Base-by-base conservation (phyloP, 1,140 invertebrate species). In the Eurosta solidaginis region DNA sequence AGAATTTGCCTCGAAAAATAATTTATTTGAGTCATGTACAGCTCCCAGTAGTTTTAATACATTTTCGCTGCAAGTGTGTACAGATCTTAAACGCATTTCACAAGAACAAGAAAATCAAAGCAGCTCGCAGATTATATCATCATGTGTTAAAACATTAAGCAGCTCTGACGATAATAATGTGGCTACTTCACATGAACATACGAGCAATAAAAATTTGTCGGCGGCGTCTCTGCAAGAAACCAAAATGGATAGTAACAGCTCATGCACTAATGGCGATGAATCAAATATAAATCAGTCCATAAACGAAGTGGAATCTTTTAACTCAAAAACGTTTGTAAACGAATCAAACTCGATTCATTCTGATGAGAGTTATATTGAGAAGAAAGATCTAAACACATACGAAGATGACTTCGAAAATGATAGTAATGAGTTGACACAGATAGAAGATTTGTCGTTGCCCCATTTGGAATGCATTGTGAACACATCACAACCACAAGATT, bases 381-480 rank as follows among this genome's bases (percentile, higher is more conserved):
- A 68, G 36, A 5, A 7, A 4, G 10, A 5, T 42, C 20, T 14
- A 6, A 40, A 77, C n/a, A n/a, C 36, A 40, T 80, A 80, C 42
- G 79, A 79, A 68, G 20, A 47, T 17, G 79, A 80, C 68, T 80
- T 80, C 50, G 68, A 79, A 76, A 22, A 36, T 27, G 59, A n/a
- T n/a, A n/a, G 29, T 22, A 20, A 29, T 33, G 78, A 79, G 3
- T 40, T 75, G 40, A 80, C 77, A 6, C 20, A 44, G 22, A 12
- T 80, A 27, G 77, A 80, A 47, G 79, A 80, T 76, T 36, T 78
- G 20, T 80, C 79, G 29, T 22, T 80, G 44, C 79, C 80, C 4
- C 75, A 77, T 47, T 77, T 79, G 59, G 80, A 81, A 17, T 49
- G 77, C n/a, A 79, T 63, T 6, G 22, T 78, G 6, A 77, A 80